A percentile compares a stretch with the other conserved stretches of the same genome.
Evolutionary conservation across 2,888 invertebrate genomes (phyloP).

Genomic region (Parnassius orleans): DNA sequence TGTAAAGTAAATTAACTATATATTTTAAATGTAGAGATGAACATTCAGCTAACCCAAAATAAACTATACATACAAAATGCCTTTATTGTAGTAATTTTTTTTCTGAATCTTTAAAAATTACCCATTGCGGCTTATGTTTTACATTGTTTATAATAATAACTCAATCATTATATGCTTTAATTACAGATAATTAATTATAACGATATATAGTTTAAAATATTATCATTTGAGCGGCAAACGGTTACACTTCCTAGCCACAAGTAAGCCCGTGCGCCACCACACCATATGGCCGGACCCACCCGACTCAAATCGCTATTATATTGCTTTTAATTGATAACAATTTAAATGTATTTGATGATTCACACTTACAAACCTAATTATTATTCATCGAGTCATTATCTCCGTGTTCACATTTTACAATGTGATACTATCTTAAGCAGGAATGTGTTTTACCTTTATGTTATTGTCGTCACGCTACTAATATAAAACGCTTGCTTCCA

Average conservation of each 20-base stretch:
- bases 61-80: too few relatives aligned
- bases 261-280: conserved; percentile 57
- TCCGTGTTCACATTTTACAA: conserved; percentile 69
- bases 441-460: conserved; percentile 74
- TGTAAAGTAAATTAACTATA: too few relatives aligned
- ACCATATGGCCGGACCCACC: conserved; percentile 72
- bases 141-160: too few relatives aligned
- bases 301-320: conserved; percentile 79
- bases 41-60: too few relatives aligned
- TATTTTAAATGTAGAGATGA: too few relatives aligned
- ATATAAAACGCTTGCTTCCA: conserved; percentile 38
- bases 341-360: conserved; percentile 82
- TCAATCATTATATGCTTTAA: too few relatives aligned
- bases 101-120: too few relatives aligned
- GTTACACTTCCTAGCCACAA: conserved; percentile 45
- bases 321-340: conserved; percentile 82
- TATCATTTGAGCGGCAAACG: neutral
- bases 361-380: conserved; percentile 78
- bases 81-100: too few relatives aligned
- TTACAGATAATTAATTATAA: too few relatives aligned
- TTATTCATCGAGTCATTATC: conserved; percentile 80
- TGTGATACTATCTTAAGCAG: conserved; percentile 69
- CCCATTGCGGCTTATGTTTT: too few relatives aligned
- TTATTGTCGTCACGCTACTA: conserved; percentile 68
- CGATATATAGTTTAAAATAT: too few relatives aligned